phyloP scores from a whole-genome alignment of 2,797 vertebrate species.

The Clarias pachynema region DNA sequence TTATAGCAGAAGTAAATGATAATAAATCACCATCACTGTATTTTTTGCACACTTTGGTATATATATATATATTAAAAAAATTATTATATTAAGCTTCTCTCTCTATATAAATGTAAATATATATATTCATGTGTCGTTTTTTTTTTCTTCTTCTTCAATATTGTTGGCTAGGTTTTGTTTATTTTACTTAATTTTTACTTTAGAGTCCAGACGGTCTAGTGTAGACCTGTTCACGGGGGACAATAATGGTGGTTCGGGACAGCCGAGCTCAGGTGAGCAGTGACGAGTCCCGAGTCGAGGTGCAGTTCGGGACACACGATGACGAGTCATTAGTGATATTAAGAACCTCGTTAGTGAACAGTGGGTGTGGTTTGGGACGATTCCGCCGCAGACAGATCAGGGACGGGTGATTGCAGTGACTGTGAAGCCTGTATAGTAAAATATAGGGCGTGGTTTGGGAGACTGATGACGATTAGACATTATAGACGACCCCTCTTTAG shows the following conservation, averaged over 20 bases:
- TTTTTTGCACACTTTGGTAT: slow-evolving; percentile 65
- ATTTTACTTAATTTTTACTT: not conserved
- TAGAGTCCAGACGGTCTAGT: not conserved
- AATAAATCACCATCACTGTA: slow-evolving; percentile 60
- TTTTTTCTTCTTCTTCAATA: not conserved
- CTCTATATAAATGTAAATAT: slow-evolving; percentile 12
- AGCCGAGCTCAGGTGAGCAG: no score
- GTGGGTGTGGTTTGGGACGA: not conserved
- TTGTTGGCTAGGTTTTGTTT: not conserved
- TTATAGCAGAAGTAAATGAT: slow-evolving; percentile 54
- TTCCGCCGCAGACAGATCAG: not conserved
- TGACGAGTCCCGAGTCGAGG: no score
- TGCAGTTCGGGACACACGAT: not conserved
- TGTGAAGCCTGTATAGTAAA: not conserved
- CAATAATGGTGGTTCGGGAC: no score
- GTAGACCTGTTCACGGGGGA: no score
- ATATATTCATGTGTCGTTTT: slow-evolving; percentile 18
- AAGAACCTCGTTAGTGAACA: not conserved
- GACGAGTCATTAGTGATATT: not conserved
- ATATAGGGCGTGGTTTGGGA: not conserved
- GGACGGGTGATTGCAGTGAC: no score
- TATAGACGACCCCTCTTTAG: not conserved
- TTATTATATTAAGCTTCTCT: slow-evolving; percentile 41
- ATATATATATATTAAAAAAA: slow-evolving; percentile 25
- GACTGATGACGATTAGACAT: not conserved